Percentiles rank a stretch among this genome's conserved stretches.
Conservation (phyloP, 1,140 invertebrate genomes). For the Psix sp. region DNA sequence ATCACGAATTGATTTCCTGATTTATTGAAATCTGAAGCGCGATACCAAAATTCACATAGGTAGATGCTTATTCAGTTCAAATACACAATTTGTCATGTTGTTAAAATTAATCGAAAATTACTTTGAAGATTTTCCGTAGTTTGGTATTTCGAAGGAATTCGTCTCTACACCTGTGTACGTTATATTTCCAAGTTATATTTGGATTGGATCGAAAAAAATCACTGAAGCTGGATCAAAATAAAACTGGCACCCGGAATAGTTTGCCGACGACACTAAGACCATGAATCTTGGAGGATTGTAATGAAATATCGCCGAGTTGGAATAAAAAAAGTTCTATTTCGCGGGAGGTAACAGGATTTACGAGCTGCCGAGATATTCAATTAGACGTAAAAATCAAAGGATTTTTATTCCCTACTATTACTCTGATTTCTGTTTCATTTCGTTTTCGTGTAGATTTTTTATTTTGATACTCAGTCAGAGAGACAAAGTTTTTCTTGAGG, state of each 20-base stretch:
- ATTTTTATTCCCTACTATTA: conserved; percentile 3
- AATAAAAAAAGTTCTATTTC: conserved; percentile 24
- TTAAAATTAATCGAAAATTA: too few species aligned
- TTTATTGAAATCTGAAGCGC: too few species aligned
- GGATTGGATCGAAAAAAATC: conserved; percentile 16
- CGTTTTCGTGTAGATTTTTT: neutral
- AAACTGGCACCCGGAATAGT: conserved; percentile 12
- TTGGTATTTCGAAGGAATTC: too few species aligned
- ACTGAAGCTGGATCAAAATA: conserved; percentile 31
- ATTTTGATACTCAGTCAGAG: neutral
- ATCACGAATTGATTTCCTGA: too few species aligned
- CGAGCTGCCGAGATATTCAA: conserved; percentile 15
- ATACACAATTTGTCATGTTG: too few species aligned
- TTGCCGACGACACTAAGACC: conserved; percentile 14
- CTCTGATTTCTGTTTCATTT: neutral
- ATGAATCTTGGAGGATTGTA: conserved; percentile 34
- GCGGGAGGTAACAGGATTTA: conserved; percentile 9
- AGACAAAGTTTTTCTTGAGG: conserved; percentile 9
- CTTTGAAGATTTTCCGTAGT: too few species aligned
- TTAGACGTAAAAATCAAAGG: conserved; percentile 26
- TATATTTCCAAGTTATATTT: conserved; percentile 3
- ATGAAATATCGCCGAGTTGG: conserved; percentile 21
- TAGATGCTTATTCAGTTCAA: too few species aligned
- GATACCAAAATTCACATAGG: too few species aligned
- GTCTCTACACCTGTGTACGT: conserved; percentile 12